phyloP scores from a whole-genome alignment of 2,113 vertebrate species.

The Hydropotes inermis region DNA sequence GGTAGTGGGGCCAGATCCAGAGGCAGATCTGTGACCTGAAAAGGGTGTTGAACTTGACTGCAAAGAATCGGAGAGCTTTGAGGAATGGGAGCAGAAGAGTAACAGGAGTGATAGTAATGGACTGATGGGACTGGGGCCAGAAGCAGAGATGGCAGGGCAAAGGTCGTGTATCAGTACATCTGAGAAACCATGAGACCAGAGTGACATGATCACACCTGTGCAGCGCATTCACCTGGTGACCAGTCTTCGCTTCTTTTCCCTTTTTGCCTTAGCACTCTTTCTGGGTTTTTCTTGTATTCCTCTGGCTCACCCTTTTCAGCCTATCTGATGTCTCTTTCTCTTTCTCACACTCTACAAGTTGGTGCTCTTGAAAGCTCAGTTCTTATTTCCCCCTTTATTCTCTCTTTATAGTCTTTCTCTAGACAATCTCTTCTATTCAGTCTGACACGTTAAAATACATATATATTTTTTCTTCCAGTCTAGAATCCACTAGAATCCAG shows the following conservation, averaged over 20 bases:
- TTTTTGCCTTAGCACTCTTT: not conserved
- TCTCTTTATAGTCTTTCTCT: not conserved
- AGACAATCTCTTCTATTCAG: not conserved
- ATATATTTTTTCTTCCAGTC: not conserved
- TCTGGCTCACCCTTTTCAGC: not conserved
- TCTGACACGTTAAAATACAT: not conserved
- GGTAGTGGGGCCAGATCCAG: too few relatives aligned
- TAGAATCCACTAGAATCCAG: not conserved
- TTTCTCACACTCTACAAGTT: not conserved
- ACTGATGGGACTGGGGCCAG: not conserved
- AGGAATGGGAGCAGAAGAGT: not conserved
- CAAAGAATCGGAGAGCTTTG: not conserved
- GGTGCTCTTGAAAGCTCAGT: not conserved
- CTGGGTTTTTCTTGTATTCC: not conserved
- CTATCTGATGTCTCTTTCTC: not conserved
- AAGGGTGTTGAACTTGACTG: not conserved
- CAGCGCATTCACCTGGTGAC: not conserved
- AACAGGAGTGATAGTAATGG: too few relatives aligned
- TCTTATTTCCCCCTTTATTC: not conserved
- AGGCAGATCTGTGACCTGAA: not conserved
- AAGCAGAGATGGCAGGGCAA: not conserved
- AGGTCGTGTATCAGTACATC: fast-evolving
- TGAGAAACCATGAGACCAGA: not conserved
- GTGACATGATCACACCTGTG: not conserved
- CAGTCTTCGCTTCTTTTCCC: not conserved